Conservation (phyloP, 2,113 vertebrate genomes). For the Dasyprocta punctata region DNA sequence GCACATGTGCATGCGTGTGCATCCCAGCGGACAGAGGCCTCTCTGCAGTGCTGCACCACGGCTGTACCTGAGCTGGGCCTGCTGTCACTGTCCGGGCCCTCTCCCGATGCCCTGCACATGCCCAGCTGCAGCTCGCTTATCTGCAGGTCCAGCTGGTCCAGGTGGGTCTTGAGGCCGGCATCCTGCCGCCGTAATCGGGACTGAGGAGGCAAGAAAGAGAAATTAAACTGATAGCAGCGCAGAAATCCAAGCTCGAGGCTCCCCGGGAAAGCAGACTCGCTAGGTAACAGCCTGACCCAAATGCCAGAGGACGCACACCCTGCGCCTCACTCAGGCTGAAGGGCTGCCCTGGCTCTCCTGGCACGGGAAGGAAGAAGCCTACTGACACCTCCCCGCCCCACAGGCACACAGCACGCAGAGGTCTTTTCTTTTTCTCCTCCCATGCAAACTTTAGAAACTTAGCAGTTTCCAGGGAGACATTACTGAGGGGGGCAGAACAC, state of each 20-base stretch:
- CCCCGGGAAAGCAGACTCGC: fast-evolving
- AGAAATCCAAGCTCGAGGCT: neutral
- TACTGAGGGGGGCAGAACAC: fast-evolving
- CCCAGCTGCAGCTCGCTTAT: slow-evolving; percentile 95
- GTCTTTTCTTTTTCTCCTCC: neutral
- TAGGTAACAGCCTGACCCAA: neutral
- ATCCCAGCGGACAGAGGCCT: neutral
- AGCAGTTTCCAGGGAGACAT: fast-evolving
- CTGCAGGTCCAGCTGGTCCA: slow-evolving; percentile 94
- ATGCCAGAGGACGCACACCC: neutral
- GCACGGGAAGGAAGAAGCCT: fast-evolving
- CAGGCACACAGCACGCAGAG: neutral
- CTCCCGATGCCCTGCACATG: slow-evolving; percentile 88
- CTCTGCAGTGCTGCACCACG: neutral
- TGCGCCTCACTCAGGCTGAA: fast-evolving
- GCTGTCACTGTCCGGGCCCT: slow-evolving; percentile 94
- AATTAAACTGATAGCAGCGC: neutral
- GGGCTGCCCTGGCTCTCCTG: neutral
- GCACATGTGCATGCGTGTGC: fast-evolving
- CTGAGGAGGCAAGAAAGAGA: slow-evolving; percentile 79
- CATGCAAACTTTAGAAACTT: neutral
- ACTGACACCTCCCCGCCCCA: neutral
- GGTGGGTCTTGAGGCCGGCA: slow-evolving; percentile 92
- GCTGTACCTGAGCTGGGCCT: slow-evolving; percentile 94
- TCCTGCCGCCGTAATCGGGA: slow-evolving; percentile 92